Base-by-base conservation (phyloP, 2,888 invertebrate genomes). In the Pyrocoelia pectoralis region DNA sequence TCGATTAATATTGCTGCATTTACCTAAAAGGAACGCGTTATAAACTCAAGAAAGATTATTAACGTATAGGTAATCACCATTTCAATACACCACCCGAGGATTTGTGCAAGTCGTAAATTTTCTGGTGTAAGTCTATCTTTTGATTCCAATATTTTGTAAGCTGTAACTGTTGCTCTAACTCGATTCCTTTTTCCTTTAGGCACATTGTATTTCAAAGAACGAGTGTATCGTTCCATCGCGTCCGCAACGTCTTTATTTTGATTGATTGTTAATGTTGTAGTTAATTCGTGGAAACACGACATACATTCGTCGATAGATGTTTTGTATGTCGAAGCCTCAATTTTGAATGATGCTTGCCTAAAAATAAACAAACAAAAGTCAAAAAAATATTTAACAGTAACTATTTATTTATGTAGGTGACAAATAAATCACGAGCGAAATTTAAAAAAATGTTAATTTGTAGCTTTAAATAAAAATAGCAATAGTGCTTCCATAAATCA, bases 41-140 rank as follows among this genome's bases (percentile, higher is more conserved):
- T 24, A 6, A 24, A 24, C 24, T 24, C n/a, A n/a, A n/a, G n/a
- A n/a, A n/a, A n/a, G n/a, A n/a, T n/a, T n/a, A n/a, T n/a, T n/a
- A n/a, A n/a, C n/a, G n/a, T n/a, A n/a, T n/a, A 51, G 1, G 0
- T 28, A 82, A 87, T 43, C 14, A 56, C 55, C 12, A 56, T 12
- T 15, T 56, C 46, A 56, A 48, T 13, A 14, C 55, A 56, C 55
- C 55, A 56, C 0, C 55, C 55, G 2, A 56, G 2, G n/a, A 56
- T 41, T 5, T 46, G 15, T 2, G 55, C 55, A 1, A 56, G 13
- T 29, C 24, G 28, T 19, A 56, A 15, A n/a, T 46, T 56, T 28
- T 56, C 17, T 6, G 10, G 14, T 1, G 55, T 24, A 18, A 43
- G 43, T 10, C 43, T 56, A 12, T 56, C 46, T 10, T 9, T 17